Evolutionary conservation across 2,888 invertebrate species (phyloP), one percentile per base, ranked within the genome.

Genomic region (Ariolimax columbianus): DNA sequence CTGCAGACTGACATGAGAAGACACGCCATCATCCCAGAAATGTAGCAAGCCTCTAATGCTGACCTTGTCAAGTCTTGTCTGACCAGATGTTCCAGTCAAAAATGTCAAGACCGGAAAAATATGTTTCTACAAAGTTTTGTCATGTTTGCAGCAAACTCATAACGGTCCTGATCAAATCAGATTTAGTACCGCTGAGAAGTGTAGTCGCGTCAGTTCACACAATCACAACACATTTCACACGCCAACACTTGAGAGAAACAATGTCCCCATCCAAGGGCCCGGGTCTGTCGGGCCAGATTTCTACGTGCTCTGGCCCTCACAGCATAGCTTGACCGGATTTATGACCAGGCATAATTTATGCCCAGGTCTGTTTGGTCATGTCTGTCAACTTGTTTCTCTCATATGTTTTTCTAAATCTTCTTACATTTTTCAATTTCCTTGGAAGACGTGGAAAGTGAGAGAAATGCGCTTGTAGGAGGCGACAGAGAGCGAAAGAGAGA

Each of bases 331-430:
- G n/a, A n/a, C n/a, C n/a, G n/a, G n/a, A 38, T 63, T 43, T 63
- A 63, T 63, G 43, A 30, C 75, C 55, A 14, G n/a, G 30, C 11
- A 63, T 82, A 75, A 82, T 82, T 82, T 82, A 82, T 82, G 82
- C 55, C 36, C 14, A 43, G 26, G 14, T n/a, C 43, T 70, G 66
- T 36, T 40, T 68, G 43, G 80, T 40, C 70, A 7, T 51, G 33
- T 68, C 47, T 68, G 43, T 36, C 70, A 43, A 26, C 55, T 36
- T 30, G 19, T 19, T 55, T 38, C n/a, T 26, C 17, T 33, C n/a
- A 7, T 0, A 2, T 63, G 59, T n/a, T 36, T 70, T 40, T 70
- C 68, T 19, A 4, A 9, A 68, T 40, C 19, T 70, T 70, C 6
- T 38, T 68, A 11, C 3, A 2, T 3, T n/a, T 63, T 63, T n/a